Percentiles rank a stretch among this genome's conserved stretches.
Conservation (phyloP, 2,113 vertebrate genomes). For the Butorides virescens region DNA sequence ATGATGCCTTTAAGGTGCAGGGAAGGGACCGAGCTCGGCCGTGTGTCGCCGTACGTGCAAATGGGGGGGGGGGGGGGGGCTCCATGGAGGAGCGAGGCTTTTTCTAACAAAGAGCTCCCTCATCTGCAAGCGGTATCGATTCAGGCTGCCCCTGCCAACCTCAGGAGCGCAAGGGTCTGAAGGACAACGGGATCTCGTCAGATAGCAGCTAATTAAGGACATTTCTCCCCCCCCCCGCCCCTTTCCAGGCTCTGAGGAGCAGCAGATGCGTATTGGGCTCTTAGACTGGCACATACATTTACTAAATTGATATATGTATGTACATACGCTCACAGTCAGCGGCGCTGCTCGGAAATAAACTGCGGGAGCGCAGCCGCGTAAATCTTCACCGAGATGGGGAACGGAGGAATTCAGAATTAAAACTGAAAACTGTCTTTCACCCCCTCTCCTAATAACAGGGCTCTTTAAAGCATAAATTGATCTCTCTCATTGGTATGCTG, state of each 20-base stretch:
- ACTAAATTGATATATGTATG: background rate
- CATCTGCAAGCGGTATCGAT: background rate
- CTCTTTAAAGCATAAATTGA: slow-evolving; percentile 33
- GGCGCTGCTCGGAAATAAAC: slow-evolving; percentile 52
- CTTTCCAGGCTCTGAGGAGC: background rate
- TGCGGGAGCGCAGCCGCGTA: slow-evolving; percentile 20
- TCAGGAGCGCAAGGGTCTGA: background rate
- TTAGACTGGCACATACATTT: slow-evolving; percentile 11
- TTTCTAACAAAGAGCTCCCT: background rate
- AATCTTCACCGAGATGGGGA: slow-evolving; percentile 35
- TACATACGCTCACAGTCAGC: background rate
- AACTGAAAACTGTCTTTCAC: background rate
- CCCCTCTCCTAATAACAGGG: background rate
- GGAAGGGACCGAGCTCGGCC: background rate
- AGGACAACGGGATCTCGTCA: slow-evolving; percentile 8
- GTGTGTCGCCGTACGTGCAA: accelerated
- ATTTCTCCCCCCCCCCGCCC: background rate
- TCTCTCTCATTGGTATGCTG: slow-evolving; percentile 30
- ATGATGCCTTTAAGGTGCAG: too few species aligned
- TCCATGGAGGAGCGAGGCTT: background rate
- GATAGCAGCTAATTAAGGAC: slow-evolving; percentile 12
- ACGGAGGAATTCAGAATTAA: slow-evolving; percentile 20
- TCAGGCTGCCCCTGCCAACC: background rate
- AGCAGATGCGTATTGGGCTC: slow-evolving; percentile 27
- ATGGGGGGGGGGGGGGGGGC: background rate